Evolutionary conservation across 2,113 vertebrate species (phyloP).

Genomic region (Lontra canadensis): DNA sequence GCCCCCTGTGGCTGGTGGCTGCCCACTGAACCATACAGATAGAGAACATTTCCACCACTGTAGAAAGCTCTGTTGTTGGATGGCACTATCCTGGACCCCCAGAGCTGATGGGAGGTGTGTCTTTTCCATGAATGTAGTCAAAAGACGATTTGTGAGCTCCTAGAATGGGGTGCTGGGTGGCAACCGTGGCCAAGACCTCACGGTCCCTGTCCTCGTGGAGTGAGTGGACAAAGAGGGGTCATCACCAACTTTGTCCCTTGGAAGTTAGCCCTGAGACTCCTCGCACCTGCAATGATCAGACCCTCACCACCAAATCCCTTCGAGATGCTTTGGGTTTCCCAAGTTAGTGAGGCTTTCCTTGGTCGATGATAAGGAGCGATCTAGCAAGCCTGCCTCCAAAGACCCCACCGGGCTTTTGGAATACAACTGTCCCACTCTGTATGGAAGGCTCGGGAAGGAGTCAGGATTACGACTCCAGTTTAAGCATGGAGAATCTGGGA

Average conservation of each 20-base stretch:
- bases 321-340: not conserved
- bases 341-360: not conserved
- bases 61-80: rapidly evolving
- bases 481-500: not conserved
- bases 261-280: not conserved
- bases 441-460: not conserved
- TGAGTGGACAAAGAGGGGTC: not conserved
- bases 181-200: not conserved
- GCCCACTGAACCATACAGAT: rapidly evolving
- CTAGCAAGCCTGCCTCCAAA: not conserved
- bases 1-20: not conserved
- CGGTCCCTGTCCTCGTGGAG: not conserved
- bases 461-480: not conserved
- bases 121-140: not conserved
- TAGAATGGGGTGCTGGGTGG: not conserved
- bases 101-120: rapidly evolving
- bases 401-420: not conserved
- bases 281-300: not conserved
- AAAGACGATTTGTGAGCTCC: not conserved
- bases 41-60: rapidly evolving
- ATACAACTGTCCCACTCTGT: not conserved
- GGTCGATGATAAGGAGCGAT: not conserved
- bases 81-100: rapidly evolving
- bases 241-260: not conserved
- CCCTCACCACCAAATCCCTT: not conserved